Conservation (phyloP, 2,113 vertebrate genomes). For the Puffinus mauretanicus region DNA sequence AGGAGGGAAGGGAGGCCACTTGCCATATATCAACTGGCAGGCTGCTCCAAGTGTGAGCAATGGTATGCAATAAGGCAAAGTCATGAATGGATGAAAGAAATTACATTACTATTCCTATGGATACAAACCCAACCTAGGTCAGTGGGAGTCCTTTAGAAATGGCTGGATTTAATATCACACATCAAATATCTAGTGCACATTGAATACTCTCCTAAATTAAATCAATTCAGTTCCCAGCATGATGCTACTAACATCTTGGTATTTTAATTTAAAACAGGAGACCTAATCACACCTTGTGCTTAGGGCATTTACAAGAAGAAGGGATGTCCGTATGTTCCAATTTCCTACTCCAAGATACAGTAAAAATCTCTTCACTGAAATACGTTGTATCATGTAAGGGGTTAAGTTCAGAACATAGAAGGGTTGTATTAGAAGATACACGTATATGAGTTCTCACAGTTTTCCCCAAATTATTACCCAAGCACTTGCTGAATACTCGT, state of each 20-base stretch:
- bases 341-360: neutral
- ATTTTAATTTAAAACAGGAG: conserved; percentile 31
- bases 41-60: neutral
- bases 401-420: neutral
- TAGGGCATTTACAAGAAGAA: neutral
- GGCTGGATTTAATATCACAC: conserved; percentile 31
- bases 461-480: neutral
- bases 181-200: conserved; percentile 23
- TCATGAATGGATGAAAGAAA: conserved; percentile 8
- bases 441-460: neutral
- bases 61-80: neutral
- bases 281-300: neutral
- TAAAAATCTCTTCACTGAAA: neutral
- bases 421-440: neutral
- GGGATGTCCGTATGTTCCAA: neutral
- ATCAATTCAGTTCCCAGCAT: conserved; percentile 44
- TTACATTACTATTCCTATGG: neutral
- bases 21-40: neutral
- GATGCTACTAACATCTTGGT: neutral
- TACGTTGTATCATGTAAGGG: neutral
- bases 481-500: neutral
- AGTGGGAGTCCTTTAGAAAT: conserved; percentile 26
- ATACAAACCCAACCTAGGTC: conserved; percentile 25
- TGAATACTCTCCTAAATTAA: conserved; percentile 52
- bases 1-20: neutral